Base-by-base conservation (phyloP, 2,797 vertebrate genomes). In the Cyclura pinguis region DNA sequence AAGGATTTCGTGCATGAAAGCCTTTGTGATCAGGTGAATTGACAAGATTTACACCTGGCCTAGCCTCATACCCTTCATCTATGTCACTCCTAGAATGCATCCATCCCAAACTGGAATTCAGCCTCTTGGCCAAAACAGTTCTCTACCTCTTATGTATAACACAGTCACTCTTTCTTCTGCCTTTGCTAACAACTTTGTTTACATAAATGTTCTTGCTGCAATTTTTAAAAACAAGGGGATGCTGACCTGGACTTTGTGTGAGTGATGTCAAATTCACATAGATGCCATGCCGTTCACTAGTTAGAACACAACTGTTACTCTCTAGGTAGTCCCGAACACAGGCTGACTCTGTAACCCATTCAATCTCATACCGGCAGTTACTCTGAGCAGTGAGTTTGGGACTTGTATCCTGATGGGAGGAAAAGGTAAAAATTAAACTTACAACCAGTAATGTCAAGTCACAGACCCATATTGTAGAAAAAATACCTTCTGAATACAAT, bases 261-360 rank as follows among this genome's bases (percentile, higher is more conserved):
- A 99, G 98, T 2, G 98, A 97, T 1, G 92, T 97, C 10, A 99
- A 98, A 96, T 99, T 98, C 16, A 99, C 96, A 86, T 98, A 96
- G 95, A 99, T 96, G 90, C 99, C 98, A 0, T 99, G 98, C 92
- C 98, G 98, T 4, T 96, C 77, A 27, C 95, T 98, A 95, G 95
- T 98, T 90, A 99, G 96, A 84, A 85, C 95, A 94, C 99, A 99
- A 91, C 0, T 94, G 2, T 94, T 84, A 62, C 98, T 99, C 95
- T 99, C 98, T 95, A 99, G 94, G 89, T 99, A 99, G 93, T 99
- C 99, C 88, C 98, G 96, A 96, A 99, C 98, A 92, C 99, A 99
- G n/a, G 99, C 99, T 12, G 99, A 99, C 83, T 99, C 99, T 0
- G 99, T 99, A 95, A 98, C 96, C 99, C 99, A 99, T 94, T 98